These are phyloP conservation scores for Nephrotoma flavescens DNA, from an alignment of 2,888 invertebrate genomes.

Conservation along the genomic window DNA sequence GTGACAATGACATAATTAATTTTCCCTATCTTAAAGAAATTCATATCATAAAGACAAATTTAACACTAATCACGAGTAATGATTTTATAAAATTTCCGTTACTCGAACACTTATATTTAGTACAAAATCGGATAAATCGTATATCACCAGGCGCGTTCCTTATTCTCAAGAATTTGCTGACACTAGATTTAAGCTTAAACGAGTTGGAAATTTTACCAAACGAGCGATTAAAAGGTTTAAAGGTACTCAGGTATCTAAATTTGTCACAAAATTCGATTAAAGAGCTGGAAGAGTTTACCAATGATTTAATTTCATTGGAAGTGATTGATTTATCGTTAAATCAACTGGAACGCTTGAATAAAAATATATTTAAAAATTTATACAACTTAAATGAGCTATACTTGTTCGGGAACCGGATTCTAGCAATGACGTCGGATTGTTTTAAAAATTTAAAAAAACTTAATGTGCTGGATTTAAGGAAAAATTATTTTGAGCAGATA, in stretches of 20 bases:
- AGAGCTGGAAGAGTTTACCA: constrained; percentile 66
- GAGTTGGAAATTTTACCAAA: constrained; percentile 69
- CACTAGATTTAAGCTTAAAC: constrained; percentile 68
- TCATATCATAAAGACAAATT: constrained; percentile 62
- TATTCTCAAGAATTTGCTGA: constrained; percentile 56
- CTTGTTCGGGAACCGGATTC: constrained; percentile 70
- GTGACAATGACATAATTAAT: constrained; percentile 49
- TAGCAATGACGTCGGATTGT: constrained; percentile 58
- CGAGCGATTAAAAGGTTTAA: constrained; percentile 68
- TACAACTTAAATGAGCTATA: constrained; percentile 61
- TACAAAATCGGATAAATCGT: constrained; percentile 57
- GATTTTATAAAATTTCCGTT: constrained; percentile 75
- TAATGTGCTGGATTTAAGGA: constrained; percentile 59
- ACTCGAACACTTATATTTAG: constrained; percentile 56
- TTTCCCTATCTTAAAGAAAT: constrained; percentile 71
- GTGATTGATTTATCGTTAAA: constrained; percentile 71
- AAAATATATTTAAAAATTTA: constrained; percentile 62
- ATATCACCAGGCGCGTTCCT: constrained; percentile 77
- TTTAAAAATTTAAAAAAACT: constrained; percentile 64
- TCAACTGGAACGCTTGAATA: constrained; percentile 61
- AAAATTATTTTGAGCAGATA: constrained; percentile 68
- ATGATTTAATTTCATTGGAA: constrained; percentile 61
- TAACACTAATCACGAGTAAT: constrained; percentile 67
- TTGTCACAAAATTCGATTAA: constrained; percentile 70
- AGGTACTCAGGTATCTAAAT: constrained; percentile 57